Percentiles rank a stretch among this genome's conserved stretches.
phyloP scores from a whole-genome alignment of 1,140 invertebrate species.

The Drosophila equinoxialis region DNA sequence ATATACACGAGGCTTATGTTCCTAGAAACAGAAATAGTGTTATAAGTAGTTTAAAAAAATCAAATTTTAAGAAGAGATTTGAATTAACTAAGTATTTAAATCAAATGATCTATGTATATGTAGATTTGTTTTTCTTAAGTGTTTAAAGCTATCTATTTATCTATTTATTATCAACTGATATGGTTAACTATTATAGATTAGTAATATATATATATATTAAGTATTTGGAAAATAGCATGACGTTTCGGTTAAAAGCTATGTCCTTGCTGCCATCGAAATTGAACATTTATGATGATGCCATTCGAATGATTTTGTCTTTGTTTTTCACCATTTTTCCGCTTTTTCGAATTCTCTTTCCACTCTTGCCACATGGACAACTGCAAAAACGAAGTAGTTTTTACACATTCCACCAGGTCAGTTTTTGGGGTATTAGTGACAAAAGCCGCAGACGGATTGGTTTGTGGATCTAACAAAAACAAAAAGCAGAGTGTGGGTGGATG shows the following conservation, averaged over 20 bases:
- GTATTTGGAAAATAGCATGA: not conserved
- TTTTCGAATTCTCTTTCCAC: not conserved
- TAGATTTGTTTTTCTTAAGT: too few relatives aligned
- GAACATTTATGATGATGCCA: conserved; percentile 11
- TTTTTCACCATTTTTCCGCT: not conserved
- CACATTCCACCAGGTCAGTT: conserved; percentile 30
- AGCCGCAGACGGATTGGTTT: conserved; percentile 54
- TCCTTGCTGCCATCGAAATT: not conserved
- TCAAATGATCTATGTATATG: too few relatives aligned
- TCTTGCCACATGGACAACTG: not conserved
- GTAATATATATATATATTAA: not conserved
- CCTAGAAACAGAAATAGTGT: too few relatives aligned
- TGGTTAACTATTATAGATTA: not conserved
- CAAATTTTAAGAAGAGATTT: too few relatives aligned
- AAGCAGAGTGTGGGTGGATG: not conserved
- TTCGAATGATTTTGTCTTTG: not conserved
- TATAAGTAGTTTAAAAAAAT: too few relatives aligned
- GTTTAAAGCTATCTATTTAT: too few relatives aligned
- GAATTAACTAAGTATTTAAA: too few relatives aligned
- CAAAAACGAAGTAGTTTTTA: not conserved
- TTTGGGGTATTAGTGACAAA: conserved; percentile 48
- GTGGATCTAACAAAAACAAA: conserved; percentile 16
- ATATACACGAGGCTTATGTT: too few relatives aligned
- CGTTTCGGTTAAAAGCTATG: not conserved
- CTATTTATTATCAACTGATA: too few relatives aligned